Percentiles rank a stretch among this genome's conserved stretches.
Conservation (phyloP, 2,113 vertebrate genomes). For the Bufo gargarizans region DNA sequence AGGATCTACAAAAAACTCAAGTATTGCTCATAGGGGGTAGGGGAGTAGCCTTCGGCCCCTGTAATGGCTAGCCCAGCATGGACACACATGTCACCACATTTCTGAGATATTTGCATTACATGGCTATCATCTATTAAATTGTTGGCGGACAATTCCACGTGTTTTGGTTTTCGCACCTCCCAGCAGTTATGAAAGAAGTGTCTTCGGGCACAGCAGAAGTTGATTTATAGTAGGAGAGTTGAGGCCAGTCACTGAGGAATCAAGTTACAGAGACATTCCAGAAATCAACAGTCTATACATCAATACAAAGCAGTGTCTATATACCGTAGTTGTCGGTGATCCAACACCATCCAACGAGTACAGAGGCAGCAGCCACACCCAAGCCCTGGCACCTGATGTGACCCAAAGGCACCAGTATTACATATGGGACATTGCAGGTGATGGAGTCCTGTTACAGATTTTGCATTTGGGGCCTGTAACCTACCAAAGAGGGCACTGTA, state of each 20-base stretch:
- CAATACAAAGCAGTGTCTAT: neutral
- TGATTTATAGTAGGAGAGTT: constrained; percentile 24
- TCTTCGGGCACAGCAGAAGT: neutral
- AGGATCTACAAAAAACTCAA: neutral
- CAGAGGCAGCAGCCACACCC: neutral
- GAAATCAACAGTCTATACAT: constrained; percentile 28
- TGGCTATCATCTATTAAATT: constrained; percentile 2
- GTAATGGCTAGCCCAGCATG: neutral
- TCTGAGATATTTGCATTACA: neutral
- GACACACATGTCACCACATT: constrained; percentile 5
- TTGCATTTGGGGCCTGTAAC: too few species aligned
- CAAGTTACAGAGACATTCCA: neutral
- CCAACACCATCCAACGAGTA: neutral
- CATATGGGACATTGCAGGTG: too few species aligned
- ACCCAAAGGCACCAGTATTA: too few species aligned
- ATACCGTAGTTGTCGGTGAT: neutral
- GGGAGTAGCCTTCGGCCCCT: neutral
- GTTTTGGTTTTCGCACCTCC: constrained; percentile 34
- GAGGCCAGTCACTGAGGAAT: neutral
- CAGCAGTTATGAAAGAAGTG: neutral
- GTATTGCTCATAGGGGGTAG: neutral
- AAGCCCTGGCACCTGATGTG: too few species aligned
- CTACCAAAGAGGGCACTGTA: too few species aligned
- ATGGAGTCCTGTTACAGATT: too few species aligned
- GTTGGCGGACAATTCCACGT: neutral